A percentile compares a stretch with the other conserved stretches of the same genome.
These are phyloP conservation scores for Leucoraja ocellata DNA, from an alignment of 2,797 vertebrate genomes.

Conservation along the genomic window DNA sequence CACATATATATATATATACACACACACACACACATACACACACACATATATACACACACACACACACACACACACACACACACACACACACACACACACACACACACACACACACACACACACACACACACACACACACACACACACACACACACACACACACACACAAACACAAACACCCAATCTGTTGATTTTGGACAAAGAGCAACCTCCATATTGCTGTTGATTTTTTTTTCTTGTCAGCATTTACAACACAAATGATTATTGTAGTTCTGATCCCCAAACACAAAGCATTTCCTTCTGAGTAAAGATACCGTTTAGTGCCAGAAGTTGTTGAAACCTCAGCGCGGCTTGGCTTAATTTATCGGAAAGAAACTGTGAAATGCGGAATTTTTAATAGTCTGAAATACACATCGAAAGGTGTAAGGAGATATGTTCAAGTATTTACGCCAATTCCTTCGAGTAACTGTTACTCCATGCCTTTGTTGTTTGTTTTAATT, in stretches of 20 bases:
- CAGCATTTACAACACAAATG: slow-evolving; percentile 1
- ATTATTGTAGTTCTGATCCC: slow-evolving; percentile 15
- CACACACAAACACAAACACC: background rate
- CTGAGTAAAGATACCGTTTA: background rate
- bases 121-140: too few species aligned
- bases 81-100: background rate
- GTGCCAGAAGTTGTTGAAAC: slow-evolving; percentile 16
- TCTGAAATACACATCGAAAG: slow-evolving; percentile 12
- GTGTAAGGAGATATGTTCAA: background rate
- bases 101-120: background rate
- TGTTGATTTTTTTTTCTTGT: slow-evolving; percentile 24
- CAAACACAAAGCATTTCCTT: slow-evolving; percentile 4
- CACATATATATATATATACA: too few species aligned
- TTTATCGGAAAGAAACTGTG: background rate
- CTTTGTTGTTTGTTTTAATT: background rate
- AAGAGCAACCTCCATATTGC: background rate
- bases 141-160: too few species aligned
- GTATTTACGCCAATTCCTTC: background rate
- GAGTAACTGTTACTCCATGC: background rate
- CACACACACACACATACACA: too few species aligned
- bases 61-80: too few species aligned
- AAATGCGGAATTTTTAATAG: slow-evolving; percentile 4
- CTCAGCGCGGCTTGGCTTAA: background rate
- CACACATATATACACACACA: too few species aligned
- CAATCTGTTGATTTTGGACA: slow-evolving; percentile 35